Percentiles rank a stretch among this genome's conserved stretches.
phyloP scores from a whole-genome alignment of 92 coral and sea anemone genomes.

The Scolanthus callimorphus region DNA sequence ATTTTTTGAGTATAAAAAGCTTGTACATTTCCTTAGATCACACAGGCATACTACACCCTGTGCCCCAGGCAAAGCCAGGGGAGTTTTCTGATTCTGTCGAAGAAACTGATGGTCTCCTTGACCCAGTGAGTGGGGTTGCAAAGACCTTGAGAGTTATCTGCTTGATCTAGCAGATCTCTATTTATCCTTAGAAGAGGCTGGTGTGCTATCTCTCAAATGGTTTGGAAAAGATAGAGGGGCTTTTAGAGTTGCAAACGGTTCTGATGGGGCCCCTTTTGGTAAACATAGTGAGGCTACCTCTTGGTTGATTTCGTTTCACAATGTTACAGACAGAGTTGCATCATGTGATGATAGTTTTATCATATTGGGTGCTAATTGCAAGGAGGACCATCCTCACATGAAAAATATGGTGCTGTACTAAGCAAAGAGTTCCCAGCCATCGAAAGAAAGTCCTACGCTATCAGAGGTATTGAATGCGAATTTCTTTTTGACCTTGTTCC shows the following conservation, averaged over 20 bases:
- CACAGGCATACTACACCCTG: too few relatives aligned
- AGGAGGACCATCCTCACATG: constrained; percentile 34
- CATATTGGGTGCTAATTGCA: constrained; percentile 11
- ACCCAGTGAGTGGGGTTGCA: too few relatives aligned
- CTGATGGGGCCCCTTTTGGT: constrained; percentile 23
- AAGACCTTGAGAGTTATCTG: too few relatives aligned
- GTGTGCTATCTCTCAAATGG: too few relatives aligned
- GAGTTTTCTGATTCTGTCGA: too few relatives aligned
- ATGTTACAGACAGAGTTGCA: constrained; percentile 6
- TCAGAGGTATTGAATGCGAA: constrained; percentile 28
- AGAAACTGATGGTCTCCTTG: too few relatives aligned
- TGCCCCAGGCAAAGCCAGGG: too few relatives aligned
- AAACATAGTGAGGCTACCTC: constrained; percentile 17
- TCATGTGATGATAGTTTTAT: constrained; percentile 3
- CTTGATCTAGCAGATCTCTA: too few relatives aligned
- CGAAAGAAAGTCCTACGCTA: constrained; percentile 36
- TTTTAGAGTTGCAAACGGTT: constrained; percentile 4
- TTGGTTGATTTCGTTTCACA: constrained; percentile 9
- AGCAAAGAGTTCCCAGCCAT: constrained; percentile 27
- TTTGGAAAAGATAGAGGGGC: too few relatives aligned
- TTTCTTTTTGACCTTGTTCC: constrained; percentile 36
- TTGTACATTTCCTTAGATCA: too few relatives aligned
- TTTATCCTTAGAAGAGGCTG: too few relatives aligned
- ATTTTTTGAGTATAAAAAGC: too few relatives aligned
- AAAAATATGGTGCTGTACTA: constrained; percentile 28